These are phyloP conservation scores for Phocoena sinus DNA, from an alignment of 2,113 vertebrate species.

Conservation along the genomic window DNA sequence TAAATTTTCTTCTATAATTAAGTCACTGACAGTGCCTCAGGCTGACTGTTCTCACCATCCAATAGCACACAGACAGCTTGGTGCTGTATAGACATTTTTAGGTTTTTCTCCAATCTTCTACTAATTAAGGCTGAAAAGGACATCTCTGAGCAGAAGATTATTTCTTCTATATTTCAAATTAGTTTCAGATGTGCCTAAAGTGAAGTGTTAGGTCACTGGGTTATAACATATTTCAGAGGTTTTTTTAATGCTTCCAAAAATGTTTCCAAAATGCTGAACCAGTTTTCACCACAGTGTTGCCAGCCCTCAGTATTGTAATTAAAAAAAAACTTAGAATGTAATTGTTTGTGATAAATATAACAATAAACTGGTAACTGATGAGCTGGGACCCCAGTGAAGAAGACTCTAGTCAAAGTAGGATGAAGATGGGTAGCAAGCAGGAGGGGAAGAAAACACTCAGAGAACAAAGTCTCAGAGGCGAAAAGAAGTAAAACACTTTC, in stretches of 20 bases:
- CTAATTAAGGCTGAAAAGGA: not conserved
- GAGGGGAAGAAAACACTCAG: not conserved
- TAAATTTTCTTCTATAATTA: conserved; percentile 25
- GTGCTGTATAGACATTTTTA: not conserved
- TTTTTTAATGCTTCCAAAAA: not conserved
- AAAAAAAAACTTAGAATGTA: not conserved
- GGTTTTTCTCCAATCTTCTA: not conserved
- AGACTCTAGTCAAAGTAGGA: not conserved
- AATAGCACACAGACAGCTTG: not conserved
- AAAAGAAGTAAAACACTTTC: no score
- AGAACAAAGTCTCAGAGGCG: not conserved
- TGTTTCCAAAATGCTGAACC: not conserved
- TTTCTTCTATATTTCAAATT: not conserved
- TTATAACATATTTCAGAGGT: not conserved
- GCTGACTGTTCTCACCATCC: not conserved
- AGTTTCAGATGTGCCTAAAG: not conserved
- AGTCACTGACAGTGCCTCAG: not conserved
- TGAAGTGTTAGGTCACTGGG: not conserved
- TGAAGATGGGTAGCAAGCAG: no score
- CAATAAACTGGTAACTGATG: not conserved
- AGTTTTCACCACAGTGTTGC: not conserved
- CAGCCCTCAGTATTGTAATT: no score
- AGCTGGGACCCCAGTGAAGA: not conserved
- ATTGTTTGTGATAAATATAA: not conserved
- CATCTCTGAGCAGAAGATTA: not conserved